Evolutionary conservation across 2,797 vertebrate genomes (phyloP).

Genomic region (Bradypodion ventrale): DNA sequence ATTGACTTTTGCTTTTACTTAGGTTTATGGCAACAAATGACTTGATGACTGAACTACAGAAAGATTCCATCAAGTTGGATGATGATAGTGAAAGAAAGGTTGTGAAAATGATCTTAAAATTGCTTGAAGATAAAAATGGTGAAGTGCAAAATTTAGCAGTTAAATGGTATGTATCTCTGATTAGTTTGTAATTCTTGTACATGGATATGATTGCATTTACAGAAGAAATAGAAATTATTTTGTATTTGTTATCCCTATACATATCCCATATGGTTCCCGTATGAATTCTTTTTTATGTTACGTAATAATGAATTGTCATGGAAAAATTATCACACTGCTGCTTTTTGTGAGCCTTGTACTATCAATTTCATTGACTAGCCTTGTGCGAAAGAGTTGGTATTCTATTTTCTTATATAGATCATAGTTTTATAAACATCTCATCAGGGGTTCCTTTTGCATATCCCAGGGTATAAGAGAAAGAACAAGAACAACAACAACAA

Average conservation of each 20-base stretch:
- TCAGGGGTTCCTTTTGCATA: not conserved
- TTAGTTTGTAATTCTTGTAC: conserved; percentile 12
- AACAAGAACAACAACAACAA: no score
- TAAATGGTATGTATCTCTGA: conserved; percentile 86
- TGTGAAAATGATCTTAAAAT: conserved; percentile 98
- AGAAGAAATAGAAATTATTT: not conserved
- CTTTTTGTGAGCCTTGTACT: not conserved
- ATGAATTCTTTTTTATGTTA: not conserved
- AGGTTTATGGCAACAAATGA: conserved; percentile 99
- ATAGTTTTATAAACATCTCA: not conserved
- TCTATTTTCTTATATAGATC: not conserved
- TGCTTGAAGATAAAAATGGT: conserved; percentile 98
- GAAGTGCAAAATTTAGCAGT: conserved; percentile 98
- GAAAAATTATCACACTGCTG: no score
- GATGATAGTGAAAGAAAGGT: conserved; percentile 99
- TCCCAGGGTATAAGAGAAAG: not conserved
- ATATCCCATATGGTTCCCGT: not conserved
- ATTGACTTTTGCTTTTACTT: conserved; percentile 52
- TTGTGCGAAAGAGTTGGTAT: not conserved
- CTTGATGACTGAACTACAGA: conserved; percentile 98
- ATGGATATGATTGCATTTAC: not conserved
- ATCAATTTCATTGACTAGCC: not conserved
- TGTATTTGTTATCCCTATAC: not conserved
- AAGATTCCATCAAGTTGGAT: conserved; percentile 98
- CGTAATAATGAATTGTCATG: no score